phyloP scores from a whole-genome alignment of 2,888 invertebrate species.

The Nephrocerus scutellatus region DNA sequence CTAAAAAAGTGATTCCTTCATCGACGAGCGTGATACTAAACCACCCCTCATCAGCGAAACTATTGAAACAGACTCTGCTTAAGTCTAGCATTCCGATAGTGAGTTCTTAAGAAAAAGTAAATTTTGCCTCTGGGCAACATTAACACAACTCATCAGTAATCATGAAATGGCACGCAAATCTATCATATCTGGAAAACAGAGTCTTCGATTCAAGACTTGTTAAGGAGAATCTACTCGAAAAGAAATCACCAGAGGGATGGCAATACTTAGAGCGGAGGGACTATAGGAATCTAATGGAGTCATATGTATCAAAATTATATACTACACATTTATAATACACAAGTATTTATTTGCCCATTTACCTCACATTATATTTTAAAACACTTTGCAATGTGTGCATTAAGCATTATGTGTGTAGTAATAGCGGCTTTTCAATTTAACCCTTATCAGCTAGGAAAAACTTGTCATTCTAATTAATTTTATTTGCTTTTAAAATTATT shows the following conservation, averaged over 20 bases:
- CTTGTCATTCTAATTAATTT: background rate
- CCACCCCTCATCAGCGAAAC: constrained; percentile 32
- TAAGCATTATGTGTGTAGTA: too few species aligned
- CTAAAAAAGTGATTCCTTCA: too few species aligned
- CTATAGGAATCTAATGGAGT: constrained; percentile 46
- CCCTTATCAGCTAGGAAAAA: background rate
- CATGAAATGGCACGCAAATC: constrained; percentile 35
- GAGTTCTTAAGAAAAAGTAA: constrained; percentile 28
- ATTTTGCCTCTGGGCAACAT: constrained; percentile 1
- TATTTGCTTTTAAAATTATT: constrained; percentile 4
- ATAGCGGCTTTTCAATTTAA: too few species aligned
- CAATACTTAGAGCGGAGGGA: constrained; percentile 42
- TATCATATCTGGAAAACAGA: constrained; percentile 43
- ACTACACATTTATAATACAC: constrained; percentile 3
- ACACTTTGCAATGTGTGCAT: constrained; percentile 8
- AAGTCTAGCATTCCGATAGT: constrained; percentile 46
- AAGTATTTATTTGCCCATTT: constrained; percentile 8
- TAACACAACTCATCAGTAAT: constrained; percentile 11
- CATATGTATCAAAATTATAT: constrained; percentile 37
- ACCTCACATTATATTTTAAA: constrained; percentile 8
- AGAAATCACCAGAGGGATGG: constrained; percentile 39
- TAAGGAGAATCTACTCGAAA: constrained; percentile 43
- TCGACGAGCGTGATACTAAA: too few species aligned
- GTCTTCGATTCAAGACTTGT: constrained; percentile 45
- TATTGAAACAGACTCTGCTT: constrained; percentile 37